Evolutionary conservation across 2,797 vertebrate species (phyloP).

Genomic region (Oreortyx pictus): DNA sequence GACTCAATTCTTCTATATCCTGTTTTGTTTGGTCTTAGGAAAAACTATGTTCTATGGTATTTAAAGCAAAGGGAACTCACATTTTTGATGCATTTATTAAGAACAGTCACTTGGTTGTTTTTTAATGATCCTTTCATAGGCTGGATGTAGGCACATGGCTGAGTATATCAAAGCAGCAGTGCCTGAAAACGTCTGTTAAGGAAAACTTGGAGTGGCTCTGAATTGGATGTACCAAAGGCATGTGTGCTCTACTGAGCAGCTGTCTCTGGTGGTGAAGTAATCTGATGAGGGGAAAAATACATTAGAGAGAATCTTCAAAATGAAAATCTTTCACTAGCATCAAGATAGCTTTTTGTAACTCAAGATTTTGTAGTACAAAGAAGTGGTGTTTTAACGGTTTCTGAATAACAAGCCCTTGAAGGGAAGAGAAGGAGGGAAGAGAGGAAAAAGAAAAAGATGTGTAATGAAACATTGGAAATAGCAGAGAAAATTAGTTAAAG

Average conservation of each 20-base stretch:
- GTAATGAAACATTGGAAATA: neutral
- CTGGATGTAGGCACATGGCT: neutral
- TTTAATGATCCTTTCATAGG: neutral
- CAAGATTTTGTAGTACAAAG: conserved; percentile 21
- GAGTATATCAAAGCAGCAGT: neutral
- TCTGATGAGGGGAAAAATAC: conserved; percentile 6
- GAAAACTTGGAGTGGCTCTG: conserved; percentile 7
- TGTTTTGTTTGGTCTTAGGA: neutral
- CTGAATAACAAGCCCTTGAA: neutral
- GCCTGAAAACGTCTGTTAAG: neutral
- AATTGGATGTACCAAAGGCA: neutral
- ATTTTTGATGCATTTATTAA: neutral
- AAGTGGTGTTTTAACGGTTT: neutral
- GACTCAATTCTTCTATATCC: neutral
- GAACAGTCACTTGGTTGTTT: neutral
- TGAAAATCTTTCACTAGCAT: conserved; percentile 58
- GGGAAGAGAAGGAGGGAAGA: neutral
- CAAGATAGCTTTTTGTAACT: conserved; percentile 48
- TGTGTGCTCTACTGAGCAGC: neutral
- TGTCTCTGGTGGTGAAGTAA: neutral
- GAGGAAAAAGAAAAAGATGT: neutral
- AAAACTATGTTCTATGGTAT: neutral
- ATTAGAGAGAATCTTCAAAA: conserved; percentile 61
- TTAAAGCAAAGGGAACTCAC: neutral
- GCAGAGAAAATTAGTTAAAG: neutral